phyloP scores from a whole-genome alignment of 1,140 invertebrate genomes.

The Drosophila littoralis region DNA sequence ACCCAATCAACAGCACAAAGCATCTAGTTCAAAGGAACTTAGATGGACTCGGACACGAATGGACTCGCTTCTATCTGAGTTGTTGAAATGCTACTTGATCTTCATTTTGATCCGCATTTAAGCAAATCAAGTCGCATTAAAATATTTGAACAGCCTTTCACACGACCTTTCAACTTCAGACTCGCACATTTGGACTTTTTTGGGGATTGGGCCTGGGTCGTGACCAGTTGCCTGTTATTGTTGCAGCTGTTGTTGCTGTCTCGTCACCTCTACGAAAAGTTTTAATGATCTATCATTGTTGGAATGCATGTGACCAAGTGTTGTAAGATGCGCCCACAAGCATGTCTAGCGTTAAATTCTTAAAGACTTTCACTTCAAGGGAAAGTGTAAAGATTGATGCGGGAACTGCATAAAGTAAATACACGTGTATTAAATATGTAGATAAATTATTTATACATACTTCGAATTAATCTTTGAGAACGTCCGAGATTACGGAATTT shows the following conservation, averaged over 20 bases:
- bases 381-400: constrained; percentile 40
- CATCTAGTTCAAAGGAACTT: background rate
- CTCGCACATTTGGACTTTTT: constrained; percentile 9
- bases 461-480: no score
- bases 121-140: constrained; percentile 33
- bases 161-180: constrained; percentile 29
- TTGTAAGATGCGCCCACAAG: constrained; percentile 26
- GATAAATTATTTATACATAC: no score
- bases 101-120: background rate
- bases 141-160: constrained; percentile 33
- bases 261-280: constrained; percentile 26
- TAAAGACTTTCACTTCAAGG: constrained; percentile 37
- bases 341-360: constrained; percentile 28
- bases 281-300: constrained; percentile 54
- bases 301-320: constrained; percentile 12
- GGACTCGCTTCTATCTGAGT: background rate
- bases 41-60: background rate
- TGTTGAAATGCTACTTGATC: background rate
- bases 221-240: constrained; percentile 24
- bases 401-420: background rate
- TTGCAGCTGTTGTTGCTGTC: constrained; percentile 21
- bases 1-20: background rate
- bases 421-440: no score
- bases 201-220: constrained; percentile 26
- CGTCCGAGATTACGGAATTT: no score